phyloP scores from a whole-genome alignment of 2,113 vertebrate species.

The Pomatostomus ruficeps region DNA sequence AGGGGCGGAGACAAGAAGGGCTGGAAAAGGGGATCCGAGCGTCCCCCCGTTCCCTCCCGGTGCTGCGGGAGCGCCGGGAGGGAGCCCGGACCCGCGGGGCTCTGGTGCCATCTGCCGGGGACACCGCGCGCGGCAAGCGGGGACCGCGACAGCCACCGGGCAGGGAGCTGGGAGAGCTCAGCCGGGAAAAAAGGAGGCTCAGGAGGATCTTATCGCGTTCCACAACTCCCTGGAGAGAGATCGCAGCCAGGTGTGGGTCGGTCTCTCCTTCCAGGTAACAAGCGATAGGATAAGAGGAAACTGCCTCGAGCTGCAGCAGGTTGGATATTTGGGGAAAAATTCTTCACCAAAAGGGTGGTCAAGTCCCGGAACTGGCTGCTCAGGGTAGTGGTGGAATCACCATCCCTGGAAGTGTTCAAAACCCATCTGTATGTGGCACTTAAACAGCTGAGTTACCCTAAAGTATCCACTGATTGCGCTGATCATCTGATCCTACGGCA shows the following conservation, averaged over 20 bases:
- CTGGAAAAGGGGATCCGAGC: background rate
- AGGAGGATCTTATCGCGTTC: rapidly evolving
- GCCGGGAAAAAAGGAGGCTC: background rate
- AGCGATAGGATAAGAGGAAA: background rate
- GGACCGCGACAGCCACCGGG: background rate
- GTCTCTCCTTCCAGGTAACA: background rate
- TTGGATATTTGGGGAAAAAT: background rate
- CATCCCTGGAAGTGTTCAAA: background rate
- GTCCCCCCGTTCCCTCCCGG: background rate
- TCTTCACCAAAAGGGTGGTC: background rate
- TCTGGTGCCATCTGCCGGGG: background rate
- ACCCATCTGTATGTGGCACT: background rate
- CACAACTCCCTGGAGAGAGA: background rate
- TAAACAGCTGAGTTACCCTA: background rate
- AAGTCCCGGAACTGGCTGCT: background rate
- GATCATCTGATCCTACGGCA: background rate
- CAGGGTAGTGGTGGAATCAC: no score
- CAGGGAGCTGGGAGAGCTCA: background rate
- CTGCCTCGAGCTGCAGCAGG: background rate
- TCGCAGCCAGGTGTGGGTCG: background rate
- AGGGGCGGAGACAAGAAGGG: background rate
- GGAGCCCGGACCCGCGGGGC: background rate
- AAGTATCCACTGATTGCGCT: background rate
- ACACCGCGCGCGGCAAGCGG: background rate
- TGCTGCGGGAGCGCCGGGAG: background rate